Conservation (phyloP, 2,888 invertebrate species). For the Trachelus iudaicus region DNA sequence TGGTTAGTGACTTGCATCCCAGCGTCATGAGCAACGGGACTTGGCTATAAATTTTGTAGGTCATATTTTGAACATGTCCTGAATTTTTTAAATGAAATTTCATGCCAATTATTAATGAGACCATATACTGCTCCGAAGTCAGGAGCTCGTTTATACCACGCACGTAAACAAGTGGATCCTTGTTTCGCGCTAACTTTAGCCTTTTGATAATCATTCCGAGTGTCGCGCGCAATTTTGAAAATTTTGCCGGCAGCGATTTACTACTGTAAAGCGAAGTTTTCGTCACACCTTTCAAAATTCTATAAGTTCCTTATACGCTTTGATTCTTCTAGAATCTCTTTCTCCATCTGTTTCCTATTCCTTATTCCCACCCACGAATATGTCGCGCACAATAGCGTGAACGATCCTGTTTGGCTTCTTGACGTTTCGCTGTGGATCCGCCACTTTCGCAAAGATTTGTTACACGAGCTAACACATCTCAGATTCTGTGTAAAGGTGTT, state of each 20-base stretch:
- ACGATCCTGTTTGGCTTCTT: conserved; percentile 3
- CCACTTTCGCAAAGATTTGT: background rate
- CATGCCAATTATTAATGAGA: background rate
- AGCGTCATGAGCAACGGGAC: background rate
- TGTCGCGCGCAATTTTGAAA: background rate
- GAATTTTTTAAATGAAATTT: background rate
- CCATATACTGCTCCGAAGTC: background rate
- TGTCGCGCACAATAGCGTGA: conserved; percentile 15
- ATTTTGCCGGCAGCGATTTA: background rate
- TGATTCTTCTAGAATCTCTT: background rate
- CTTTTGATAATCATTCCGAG: background rate
- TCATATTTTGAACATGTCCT: background rate
- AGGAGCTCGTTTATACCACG: background rate
- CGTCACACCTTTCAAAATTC: background rate
- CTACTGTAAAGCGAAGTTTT: background rate
- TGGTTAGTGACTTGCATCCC: background rate
- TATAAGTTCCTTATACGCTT: conserved; percentile 4
- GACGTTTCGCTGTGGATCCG: background rate
- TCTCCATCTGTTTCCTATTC: conserved; percentile 2
- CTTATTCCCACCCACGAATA: conserved; percentile 9
- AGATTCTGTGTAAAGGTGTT: background rate
- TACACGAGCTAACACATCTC: background rate
- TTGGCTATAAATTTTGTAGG: background rate
- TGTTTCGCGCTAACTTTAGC: background rate
- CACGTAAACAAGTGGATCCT: background rate